These are phyloP conservation scores for Brachionus asplanchnoidis DNA, from an alignment of 1,140 invertebrate genomes.

Conservation along the genomic window DNA sequence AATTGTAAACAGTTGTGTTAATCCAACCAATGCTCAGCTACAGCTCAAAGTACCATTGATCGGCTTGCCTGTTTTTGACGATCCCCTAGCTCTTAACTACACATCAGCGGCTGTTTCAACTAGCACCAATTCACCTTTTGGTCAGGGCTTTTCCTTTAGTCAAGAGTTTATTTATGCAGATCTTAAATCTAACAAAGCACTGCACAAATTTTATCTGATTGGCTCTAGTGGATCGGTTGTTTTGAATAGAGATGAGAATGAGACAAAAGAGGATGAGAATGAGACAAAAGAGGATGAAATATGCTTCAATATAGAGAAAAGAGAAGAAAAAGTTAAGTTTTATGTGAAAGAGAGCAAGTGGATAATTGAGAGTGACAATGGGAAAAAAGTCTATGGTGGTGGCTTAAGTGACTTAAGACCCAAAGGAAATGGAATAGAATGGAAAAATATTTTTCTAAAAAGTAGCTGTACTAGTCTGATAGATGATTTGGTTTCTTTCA, in stretches of 20 bases:
- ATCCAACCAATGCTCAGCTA: slow-evolving; percentile 8
- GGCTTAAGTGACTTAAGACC: background rate
- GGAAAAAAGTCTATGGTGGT: background rate
- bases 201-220: slow-evolving; percentile 3
- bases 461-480: background rate
- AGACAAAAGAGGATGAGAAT: background rate
- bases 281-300: background rate
- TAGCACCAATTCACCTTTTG: background rate
- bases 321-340: background rate
- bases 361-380: background rate
- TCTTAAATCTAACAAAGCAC: background rate
- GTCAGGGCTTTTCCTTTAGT: background rate
- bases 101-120: background rate
- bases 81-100: background rate
- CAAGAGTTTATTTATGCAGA: slow-evolving; percentile 14
- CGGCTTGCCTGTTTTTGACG: background rate
- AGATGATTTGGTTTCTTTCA: slow-evolving; percentile 2
- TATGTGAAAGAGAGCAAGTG: background rate
- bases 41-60: background rate
- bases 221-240: background rate
- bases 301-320: background rate
- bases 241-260: background rate
- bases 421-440: slow-evolving; percentile 19
- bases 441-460: background rate
- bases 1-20: background rate